phyloP scores from a whole-genome alignment of 2,888 invertebrate genomes.

The Patella pellucida region DNA sequence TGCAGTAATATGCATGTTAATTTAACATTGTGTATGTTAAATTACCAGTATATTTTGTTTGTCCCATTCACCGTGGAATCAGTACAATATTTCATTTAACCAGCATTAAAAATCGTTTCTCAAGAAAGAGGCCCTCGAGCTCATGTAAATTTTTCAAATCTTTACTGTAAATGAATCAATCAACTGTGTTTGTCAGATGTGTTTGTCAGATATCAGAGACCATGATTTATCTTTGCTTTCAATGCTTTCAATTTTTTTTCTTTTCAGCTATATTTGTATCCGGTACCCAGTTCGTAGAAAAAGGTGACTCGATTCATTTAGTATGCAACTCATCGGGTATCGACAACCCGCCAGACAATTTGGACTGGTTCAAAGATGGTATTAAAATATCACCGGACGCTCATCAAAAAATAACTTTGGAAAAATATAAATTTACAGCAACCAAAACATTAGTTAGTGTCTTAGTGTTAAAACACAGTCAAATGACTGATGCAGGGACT shows the following conservation, averaged over 20 bases:
- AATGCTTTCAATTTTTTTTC: neutral
- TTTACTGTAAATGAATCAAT: too few relatives aligned
- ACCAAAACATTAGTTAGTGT: conserved; percentile 51
- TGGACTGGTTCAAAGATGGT: conserved; percentile 59
- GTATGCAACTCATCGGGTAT: conserved; percentile 57
- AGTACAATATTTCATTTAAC: too few relatives aligned
- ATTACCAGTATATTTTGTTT: too few relatives aligned
- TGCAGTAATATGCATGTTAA: too few relatives aligned
- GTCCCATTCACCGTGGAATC: too few relatives aligned
- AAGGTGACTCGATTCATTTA: conserved; percentile 48
- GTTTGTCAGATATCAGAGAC: too few relatives aligned
- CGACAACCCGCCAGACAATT: conserved; percentile 48
- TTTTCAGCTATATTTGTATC: conserved; percentile 48
- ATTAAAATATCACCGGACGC: conserved; percentile 50
- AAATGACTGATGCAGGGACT: conserved; percentile 53
- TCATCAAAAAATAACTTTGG: conserved; percentile 47
- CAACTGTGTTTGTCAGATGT: too few relatives aligned
- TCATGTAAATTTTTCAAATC: too few relatives aligned
- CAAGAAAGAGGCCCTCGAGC: too few relatives aligned
- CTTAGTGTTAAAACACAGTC: conserved; percentile 51
- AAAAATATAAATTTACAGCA: conserved; percentile 48
- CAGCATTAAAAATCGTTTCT: too few relatives aligned
- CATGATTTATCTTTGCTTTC: too few relatives aligned
- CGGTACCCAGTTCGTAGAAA: conserved; percentile 56
- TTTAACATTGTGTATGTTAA: too few relatives aligned